Evolutionary conservation across 2,888 invertebrate genomes (phyloP).

Genomic region (Clusia tigrina): DNA sequence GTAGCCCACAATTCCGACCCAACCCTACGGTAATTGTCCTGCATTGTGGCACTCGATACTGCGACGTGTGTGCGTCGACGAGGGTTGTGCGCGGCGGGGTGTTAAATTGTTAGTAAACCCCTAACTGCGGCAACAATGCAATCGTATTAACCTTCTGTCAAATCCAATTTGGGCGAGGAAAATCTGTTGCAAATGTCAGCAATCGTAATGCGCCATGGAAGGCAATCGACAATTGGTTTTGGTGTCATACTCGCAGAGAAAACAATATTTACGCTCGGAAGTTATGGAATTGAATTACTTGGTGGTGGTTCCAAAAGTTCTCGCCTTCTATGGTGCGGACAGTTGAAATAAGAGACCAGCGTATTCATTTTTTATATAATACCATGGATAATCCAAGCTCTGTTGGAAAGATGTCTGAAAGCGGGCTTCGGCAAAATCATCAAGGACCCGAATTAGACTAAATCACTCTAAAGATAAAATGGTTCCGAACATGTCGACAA

Average conservation of each 20-base stretch:
- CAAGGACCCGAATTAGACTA: too few species aligned
- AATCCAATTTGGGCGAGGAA: slow-evolving; percentile 43
- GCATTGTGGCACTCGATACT: neutral
- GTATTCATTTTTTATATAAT: too few species aligned
- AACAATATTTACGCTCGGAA: too few species aligned
- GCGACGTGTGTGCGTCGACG: neutral
- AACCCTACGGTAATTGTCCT: neutral
- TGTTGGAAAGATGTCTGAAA: too few species aligned
- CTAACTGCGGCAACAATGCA: slow-evolving; percentile 37
- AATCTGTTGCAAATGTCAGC: slow-evolving; percentile 47
- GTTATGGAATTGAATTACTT: too few species aligned
- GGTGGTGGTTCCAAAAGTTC: too few species aligned
- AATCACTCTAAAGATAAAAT: too few species aligned
- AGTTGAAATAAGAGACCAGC: too few species aligned
- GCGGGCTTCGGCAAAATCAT: too few species aligned
- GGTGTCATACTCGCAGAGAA: slow-evolving; percentile 19
- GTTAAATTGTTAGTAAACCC: slow-evolving; percentile 47
- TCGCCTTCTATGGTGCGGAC: too few species aligned
- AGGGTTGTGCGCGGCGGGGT: slow-evolving; percentile 41
- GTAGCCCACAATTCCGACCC: neutral
- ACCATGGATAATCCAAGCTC: too few species aligned
- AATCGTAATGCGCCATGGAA: slow-evolving; percentile 28
- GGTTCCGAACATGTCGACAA: too few species aligned
- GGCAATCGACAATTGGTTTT: slow-evolving; percentile 33
- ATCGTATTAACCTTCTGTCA: slow-evolving; percentile 55